Percentiles rank a stretch among this genome's conserved stretches.
Evolutionary conservation across 2,113 vertebrate genomes (phyloP).

Genomic region (Carlito syrichta): DNA sequence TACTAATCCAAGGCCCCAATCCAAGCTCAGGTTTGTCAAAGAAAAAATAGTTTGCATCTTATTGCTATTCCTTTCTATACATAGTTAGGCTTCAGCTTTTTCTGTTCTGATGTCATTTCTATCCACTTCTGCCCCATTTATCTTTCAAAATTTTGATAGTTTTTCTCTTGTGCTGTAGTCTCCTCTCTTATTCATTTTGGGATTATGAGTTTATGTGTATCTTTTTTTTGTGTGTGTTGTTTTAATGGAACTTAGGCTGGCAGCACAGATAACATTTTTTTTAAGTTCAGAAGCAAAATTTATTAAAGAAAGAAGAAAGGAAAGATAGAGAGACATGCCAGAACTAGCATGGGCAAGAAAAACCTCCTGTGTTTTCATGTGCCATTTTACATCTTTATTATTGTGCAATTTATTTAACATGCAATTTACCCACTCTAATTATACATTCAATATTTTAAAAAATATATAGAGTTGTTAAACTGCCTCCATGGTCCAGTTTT

Average conservation of each 20-base stretch:
- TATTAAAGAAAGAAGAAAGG: too few relatives aligned
- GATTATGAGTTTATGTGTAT: background rate
- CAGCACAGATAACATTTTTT: background rate
- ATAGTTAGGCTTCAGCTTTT: background rate
- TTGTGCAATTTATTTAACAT: background rate
- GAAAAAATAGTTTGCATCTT: background rate
- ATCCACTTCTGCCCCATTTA: background rate
- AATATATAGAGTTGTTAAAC: background rate
- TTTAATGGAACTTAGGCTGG: background rate
- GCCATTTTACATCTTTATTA: background rate
- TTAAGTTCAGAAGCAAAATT: too few relatives aligned
- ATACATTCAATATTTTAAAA: background rate
- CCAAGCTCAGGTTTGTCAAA: background rate
- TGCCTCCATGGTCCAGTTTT: background rate
- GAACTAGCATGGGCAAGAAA: too few relatives aligned
- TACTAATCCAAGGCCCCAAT: background rate
- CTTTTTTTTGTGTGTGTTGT: background rate
- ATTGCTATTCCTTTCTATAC: background rate
- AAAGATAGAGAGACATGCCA: too few relatives aligned
- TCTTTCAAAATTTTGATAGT: slow-evolving; percentile 2
- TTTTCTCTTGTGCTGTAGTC: background rate
- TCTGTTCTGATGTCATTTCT: background rate
- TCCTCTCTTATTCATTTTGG: background rate
- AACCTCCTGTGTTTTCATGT: background rate
- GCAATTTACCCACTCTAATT: background rate